These are phyloP conservation scores for Teleogryllus occipitalis DNA, from an alignment of 1,140 invertebrate genomes.

Conservation along the genomic window DNA sequence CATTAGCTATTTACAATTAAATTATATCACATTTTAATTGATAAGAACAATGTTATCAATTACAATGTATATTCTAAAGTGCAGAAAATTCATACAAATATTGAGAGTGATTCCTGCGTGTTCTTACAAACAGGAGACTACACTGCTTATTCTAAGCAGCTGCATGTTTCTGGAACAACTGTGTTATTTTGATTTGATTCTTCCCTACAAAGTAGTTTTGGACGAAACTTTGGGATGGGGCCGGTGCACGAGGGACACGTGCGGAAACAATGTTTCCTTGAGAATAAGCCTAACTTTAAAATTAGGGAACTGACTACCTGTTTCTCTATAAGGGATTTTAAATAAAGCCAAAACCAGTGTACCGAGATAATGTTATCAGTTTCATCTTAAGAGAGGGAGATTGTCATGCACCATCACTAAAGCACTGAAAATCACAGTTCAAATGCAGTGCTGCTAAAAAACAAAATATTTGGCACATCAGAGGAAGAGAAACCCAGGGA, in stretches of 20 bases:
- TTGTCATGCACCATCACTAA: constrained; percentile 11
- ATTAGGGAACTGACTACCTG: not conserved
- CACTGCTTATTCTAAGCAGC: not conserved
- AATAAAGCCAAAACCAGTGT: not conserved
- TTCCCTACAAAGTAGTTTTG: constrained; percentile 11
- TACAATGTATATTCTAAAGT: constrained; percentile 21
- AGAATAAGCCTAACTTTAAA: not conserved
- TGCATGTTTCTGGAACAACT: not conserved
- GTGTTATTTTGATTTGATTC: constrained; percentile 3
- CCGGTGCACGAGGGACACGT: constrained; percentile 16
- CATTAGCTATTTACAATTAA: constrained; percentile 28
- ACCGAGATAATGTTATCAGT: not conserved
- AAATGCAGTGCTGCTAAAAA: constrained; percentile 12
- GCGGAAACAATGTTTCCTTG: not conserved
- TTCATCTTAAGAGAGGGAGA: constrained; percentile 7
- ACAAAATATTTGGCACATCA: constrained; percentile 14
- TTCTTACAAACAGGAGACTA: not conserved
- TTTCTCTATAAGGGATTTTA: not conserved
- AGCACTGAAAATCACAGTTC: constrained; percentile 13
- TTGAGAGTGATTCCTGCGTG: not conserved
- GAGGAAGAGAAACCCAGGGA: constrained; percentile 5
- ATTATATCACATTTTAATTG: constrained; percentile 23
- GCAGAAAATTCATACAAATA: constrained; percentile 20
- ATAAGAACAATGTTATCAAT: constrained; percentile 20
- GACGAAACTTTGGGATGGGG: constrained; percentile 24